phyloP scores from a whole-genome alignment of 2,888 invertebrate genomes.

The Drosophila fulvimacula region DNA sequence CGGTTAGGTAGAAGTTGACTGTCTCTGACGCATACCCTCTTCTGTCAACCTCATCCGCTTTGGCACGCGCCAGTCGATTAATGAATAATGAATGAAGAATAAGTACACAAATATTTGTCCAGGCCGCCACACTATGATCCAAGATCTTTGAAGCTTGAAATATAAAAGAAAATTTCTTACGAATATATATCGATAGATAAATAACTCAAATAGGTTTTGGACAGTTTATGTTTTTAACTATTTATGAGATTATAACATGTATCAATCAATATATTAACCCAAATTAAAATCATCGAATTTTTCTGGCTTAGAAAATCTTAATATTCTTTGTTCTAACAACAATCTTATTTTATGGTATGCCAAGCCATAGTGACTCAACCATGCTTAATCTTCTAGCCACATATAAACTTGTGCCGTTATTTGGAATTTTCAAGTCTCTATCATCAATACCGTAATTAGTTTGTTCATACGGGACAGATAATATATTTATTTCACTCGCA shows the following conservation, averaged over 20 bases:
- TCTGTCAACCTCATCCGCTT: slow-evolving; percentile 1
- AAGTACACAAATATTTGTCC: slow-evolving; percentile 56
- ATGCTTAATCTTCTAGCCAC: too few relatives aligned
- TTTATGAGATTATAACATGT: background rate
- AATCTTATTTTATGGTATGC: too few relatives aligned
- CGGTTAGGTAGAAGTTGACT: background rate
- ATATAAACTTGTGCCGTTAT: too few relatives aligned
- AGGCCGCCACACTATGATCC: background rate
- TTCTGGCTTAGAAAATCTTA: too few relatives aligned
- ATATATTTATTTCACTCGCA: too few relatives aligned
- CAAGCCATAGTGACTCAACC: too few relatives aligned
- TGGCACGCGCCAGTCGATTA: slow-evolving; percentile 39
- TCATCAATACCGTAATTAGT: too few relatives aligned
- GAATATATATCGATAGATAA: background rate
- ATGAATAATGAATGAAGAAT: slow-evolving; percentile 71
- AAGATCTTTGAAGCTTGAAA: background rate
- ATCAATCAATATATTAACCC: too few relatives aligned
- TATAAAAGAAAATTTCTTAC: background rate
- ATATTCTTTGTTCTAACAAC: too few relatives aligned
- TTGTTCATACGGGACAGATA: too few relatives aligned
- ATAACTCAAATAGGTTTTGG: background rate
- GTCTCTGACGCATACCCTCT: slow-evolving; percentile 3
- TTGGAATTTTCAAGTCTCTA: too few relatives aligned
- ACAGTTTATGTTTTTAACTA: background rate
- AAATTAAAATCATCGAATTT: too few relatives aligned